Percentiles rank a stretch among this genome's conserved stretches.
Conservation (phyloP, 2,113 vertebrate species). For the Calidris pugnax region DNA sequence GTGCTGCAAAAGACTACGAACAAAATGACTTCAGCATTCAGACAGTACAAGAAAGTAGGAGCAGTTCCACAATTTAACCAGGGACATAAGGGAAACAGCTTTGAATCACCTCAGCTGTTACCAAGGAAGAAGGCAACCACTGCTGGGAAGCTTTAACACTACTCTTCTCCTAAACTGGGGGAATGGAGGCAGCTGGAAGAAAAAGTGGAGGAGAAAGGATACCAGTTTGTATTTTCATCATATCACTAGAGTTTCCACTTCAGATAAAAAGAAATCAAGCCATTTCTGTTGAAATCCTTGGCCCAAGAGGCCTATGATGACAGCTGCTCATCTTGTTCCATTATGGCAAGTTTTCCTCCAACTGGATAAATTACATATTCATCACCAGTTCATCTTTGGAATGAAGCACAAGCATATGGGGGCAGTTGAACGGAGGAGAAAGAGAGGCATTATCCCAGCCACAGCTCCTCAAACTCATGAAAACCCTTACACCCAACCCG, state of each 20-base stretch:
- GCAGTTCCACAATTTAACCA: not conserved
- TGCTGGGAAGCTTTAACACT: not conserved
- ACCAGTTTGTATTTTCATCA: not conserved
- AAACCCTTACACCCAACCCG: not conserved
- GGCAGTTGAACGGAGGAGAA: not conserved
- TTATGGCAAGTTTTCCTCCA: not conserved
- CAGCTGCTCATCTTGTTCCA: not conserved
- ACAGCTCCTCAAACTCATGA: not conserved
- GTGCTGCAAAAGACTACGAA: not conserved
- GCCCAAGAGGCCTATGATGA: not conserved
- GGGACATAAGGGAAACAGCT: not conserved
- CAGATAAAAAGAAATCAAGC: not conserved
- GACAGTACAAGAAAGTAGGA: not conserved
- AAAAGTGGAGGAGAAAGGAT: not conserved
- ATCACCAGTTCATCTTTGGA: slow-evolving; percentile 4
- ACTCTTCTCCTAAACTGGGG: not conserved
- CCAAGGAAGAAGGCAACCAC: not conserved
- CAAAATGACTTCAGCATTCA: not conserved
- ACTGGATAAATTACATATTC: slow-evolving; percentile 4
- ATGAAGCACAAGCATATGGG: not conserved
- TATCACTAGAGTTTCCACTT: not conserved
- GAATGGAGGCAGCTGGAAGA: not conserved
- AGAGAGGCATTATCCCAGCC: not conserved
- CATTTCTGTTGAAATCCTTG: not conserved
- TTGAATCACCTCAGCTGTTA: not conserved